Percentiles rank a stretch among this genome's conserved stretches.
Evolutionary conservation across 2,113 vertebrate genomes (phyloP).

Genomic region (Promerops cafer): DNA sequence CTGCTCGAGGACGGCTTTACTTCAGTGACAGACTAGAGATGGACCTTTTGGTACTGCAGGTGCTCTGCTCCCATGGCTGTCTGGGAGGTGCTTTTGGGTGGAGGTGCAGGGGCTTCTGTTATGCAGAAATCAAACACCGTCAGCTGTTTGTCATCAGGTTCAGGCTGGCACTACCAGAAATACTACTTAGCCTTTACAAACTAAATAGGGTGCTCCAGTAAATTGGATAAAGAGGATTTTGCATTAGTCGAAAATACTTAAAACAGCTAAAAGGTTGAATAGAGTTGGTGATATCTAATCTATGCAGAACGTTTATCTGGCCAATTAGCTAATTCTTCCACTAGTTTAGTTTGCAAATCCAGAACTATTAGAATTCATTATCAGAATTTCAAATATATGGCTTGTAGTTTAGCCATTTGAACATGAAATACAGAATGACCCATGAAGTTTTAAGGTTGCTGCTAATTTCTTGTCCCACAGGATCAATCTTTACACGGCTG

Average conservation of each 20-base stretch:
- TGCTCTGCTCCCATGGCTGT: background rate
- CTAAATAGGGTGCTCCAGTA: background rate
- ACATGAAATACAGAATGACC: background rate
- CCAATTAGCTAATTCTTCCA: background rate
- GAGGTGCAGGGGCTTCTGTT: background rate
- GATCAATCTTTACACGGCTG: slow-evolving; percentile 79
- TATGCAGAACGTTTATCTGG: background rate
- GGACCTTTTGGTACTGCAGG: background rate
- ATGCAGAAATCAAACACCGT: background rate
- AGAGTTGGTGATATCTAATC: background rate
- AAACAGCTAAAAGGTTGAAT: background rate
- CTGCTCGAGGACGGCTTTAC: background rate
- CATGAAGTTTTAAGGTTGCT: background rate
- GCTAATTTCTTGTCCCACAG: slow-evolving; percentile 53
- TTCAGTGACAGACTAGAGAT: background rate
- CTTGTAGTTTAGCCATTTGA: background rate
- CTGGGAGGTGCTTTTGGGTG: background rate
- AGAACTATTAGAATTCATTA: background rate
- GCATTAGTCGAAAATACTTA: background rate
- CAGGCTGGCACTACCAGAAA: background rate
- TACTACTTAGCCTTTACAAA: background rate
- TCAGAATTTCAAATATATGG: background rate
- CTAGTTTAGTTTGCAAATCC: background rate
- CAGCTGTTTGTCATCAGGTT: background rate
- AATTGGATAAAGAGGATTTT: background rate